Base-by-base conservation (phyloP, 1,140 invertebrate genomes). In the Sminthurinus signatus region DNA sequence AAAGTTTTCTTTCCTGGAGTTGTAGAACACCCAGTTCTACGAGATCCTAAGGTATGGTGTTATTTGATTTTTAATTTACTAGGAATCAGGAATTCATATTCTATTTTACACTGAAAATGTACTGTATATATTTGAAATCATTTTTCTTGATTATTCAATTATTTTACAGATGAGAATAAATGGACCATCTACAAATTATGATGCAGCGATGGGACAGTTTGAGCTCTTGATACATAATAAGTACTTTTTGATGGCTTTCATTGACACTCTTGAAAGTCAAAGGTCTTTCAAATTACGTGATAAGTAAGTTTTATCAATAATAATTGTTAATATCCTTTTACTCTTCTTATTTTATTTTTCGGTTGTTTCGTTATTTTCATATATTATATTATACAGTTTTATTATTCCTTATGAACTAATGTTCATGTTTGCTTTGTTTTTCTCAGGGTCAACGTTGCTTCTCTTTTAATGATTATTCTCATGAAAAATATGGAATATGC, bases 1-100 rank as follows among this genome's bases (percentile, higher is more conserved):
- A 96, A 97, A 78, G 93, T 99, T 15, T 94, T 99, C 75, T 98
- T 99, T 77, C 95, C 95, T 12, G 91, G 90, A 55, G 91, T 94
- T 8, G 85, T 85, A 25, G 90, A 94, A 77, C 91, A 96, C 79
- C 91, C 92, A 0, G 90, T 96, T 74, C 79, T 94, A 44, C 89
- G 89, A 74, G 86, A 91, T 68, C 87, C 88, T 54, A 88, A 91
- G 76, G 80, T 85, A 75, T 77, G 71, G n/a, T n/a, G n/a, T n/a
- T n/a, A n/a, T n/a, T n/a, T n/a, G n/a, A n/a, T n/a, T n/a, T n/a
- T n/a, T n/a, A n/a, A n/a, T n/a, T n/a, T n/a, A n/a, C n/a, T n/a
- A n/a, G n/a, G n/a, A n/a, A n/a, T n/a, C n/a, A n/a, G n/a, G n/a
- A n/a, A n/a, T n/a, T n/a, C n/a, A n/a, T n/a, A n/a, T n/a, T n/a